phyloP scores from a whole-genome alignment of 2,888 invertebrate genomes.

The Plemyria rubiginata region DNA sequence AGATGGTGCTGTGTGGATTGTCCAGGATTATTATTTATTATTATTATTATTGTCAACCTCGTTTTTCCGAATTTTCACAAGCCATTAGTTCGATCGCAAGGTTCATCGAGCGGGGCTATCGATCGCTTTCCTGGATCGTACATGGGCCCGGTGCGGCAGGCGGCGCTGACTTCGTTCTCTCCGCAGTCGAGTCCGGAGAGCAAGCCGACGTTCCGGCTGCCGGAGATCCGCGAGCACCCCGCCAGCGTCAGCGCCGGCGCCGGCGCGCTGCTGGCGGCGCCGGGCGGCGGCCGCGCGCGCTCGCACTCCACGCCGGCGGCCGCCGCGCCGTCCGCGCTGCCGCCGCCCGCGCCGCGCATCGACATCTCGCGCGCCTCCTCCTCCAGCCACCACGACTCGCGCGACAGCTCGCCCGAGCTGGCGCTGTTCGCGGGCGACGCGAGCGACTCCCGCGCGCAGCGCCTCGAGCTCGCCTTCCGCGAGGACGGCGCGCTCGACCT shows the following conservation, averaged over 20 bases:
- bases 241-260: conserved; percentile 41
- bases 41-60: not conserved
- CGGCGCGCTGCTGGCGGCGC: conserved; percentile 49
- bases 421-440: conserved; percentile 88
- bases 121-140: conserved; percentile 9
- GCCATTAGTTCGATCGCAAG: not conserved
- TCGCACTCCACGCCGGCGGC: conserved; percentile 71
- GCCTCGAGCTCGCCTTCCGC: conserved; percentile 84
- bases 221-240: conserved; percentile 74
- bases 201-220: conserved; percentile 82
- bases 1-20: too few relatives aligned
- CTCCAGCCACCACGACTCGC: conserved; percentile 94
- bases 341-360: conserved; percentile 92
- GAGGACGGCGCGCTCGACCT: conserved; percentile 94
- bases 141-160: not conserved
- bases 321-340: conserved; percentile 60
- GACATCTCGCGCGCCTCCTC: conserved; percentile 96
- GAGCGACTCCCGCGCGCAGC: conserved; percentile 51
- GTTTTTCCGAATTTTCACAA: not conserved
- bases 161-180: conserved; percentile 17
- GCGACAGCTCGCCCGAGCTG: conserved; percentile 93
- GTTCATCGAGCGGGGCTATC: conserved; percentile 6
- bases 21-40: too few relatives aligned
- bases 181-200: conserved; percentile 86
- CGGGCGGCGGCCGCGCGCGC: conserved; percentile 68